These are phyloP conservation scores for Poicephalus meyeri DNA, from an alignment of 2,113 vertebrate genomes.

Conservation along the genomic window DNA sequence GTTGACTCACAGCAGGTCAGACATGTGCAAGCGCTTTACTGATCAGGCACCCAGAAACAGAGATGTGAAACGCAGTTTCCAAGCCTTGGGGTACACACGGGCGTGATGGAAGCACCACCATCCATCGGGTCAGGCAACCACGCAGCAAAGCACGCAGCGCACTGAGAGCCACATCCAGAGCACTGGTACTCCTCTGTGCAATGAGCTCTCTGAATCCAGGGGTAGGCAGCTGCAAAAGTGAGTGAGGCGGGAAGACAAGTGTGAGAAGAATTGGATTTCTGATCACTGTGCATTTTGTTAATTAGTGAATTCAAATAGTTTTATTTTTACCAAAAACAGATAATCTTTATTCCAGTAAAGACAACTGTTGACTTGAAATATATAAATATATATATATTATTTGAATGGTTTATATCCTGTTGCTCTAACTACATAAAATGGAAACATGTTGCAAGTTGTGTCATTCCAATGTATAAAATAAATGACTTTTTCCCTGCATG, in stretches of 20 bases:
- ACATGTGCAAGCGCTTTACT: not conserved
- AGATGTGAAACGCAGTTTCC: conserved; percentile 54
- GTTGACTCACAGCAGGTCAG: not conserved
- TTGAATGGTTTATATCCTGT: conserved; percentile 75
- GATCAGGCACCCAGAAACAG: not conserved
- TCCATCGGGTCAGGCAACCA: fast-evolving
- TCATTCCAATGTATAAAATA: conserved; percentile 77
- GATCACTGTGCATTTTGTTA: conserved; percentile 85
- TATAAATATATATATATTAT: conserved; percentile 51
- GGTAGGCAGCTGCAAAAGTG: conserved; percentile 25
- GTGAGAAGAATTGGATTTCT: conserved; percentile 70
- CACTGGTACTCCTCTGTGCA: conserved; percentile 19
- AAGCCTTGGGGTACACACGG: not conserved
- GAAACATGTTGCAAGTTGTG: conserved; percentile 73
- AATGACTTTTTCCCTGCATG: conserved; percentile 82
- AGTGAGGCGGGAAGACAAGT: conserved; percentile 43
- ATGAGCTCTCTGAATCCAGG: conserved; percentile 35
- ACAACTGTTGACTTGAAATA: conserved; percentile 65
- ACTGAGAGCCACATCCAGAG: not conserved
- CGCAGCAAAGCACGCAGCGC: not conserved
- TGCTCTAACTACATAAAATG: conserved; percentile 69
- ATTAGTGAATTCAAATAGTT: conserved; percentile 75
- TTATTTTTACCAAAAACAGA: conserved; percentile 76
- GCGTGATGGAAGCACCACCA: not conserved
- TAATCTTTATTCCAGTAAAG: conserved; percentile 70